These are phyloP conservation scores for Gallinago media DNA, from an alignment of 2,113 vertebrate species.

Conservation along the genomic window DNA sequence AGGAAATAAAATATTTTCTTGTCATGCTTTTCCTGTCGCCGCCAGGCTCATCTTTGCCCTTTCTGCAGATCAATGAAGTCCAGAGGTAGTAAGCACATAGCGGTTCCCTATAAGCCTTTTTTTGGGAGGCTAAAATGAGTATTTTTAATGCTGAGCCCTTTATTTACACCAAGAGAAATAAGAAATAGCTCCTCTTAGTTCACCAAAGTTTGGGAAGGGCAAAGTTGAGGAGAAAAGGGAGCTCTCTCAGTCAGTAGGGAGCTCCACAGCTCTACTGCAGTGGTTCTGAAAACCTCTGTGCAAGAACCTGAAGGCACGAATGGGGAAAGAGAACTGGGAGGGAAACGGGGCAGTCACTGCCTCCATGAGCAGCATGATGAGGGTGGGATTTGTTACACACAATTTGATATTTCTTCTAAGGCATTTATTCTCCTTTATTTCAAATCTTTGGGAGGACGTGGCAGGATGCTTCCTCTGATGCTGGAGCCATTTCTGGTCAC, in stretches of 20 bases:
- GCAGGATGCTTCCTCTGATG: background rate
- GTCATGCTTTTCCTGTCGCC: accelerated
- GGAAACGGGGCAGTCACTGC: background rate
- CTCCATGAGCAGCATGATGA: accelerated
- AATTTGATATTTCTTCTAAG: background rate
- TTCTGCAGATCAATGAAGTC: background rate
- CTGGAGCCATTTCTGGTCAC: background rate
- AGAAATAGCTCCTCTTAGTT: background rate
- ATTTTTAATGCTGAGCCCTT: background rate
- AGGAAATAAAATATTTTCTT: background rate
- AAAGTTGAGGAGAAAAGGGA: background rate
- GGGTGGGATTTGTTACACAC: background rate
- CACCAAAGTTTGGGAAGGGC: background rate
- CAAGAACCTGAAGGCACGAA: background rate
- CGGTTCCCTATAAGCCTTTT: background rate
- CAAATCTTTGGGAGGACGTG: background rate
- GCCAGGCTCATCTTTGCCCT: background rate
- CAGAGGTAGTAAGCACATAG: background rate
- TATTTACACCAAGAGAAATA: background rate
- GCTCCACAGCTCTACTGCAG: background rate
- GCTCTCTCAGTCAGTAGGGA: background rate
- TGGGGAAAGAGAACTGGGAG: background rate
- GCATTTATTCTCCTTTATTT: background rate
- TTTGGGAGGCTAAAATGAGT: background rate
- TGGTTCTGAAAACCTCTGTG: background rate